Evolutionary conservation across 2,113 vertebrate species (phyloP), one percentile per base, ranked within the genome.

Genomic region (Macquaria ambigua): DNA sequence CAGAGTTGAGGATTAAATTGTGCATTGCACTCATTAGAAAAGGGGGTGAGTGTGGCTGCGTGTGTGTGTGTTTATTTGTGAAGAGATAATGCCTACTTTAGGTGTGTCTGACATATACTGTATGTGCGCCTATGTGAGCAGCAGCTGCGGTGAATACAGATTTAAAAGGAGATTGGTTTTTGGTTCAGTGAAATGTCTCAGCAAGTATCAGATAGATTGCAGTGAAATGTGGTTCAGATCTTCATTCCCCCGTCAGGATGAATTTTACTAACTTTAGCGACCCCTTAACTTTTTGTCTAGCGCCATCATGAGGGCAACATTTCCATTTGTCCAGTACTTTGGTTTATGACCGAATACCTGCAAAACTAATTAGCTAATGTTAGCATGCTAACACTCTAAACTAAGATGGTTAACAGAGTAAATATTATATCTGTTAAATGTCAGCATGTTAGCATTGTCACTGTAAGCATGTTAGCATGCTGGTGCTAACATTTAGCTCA

Each of bases 1-100:
- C 41, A 25, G 23, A 50, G 53, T 8, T 20, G 74, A 82, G 31
- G 64, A 71, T 83, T 74, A 71, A 83, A 79, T 43, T 61, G 43
- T 7, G 31, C 8, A 3, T 14, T 21, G 21, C 56, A 7, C 25
- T 31, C 34, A 63, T 8, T 34, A 14, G 14, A 77, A 77, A 53
- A 77, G 11, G 20, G 4, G 3, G 1, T 55, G 48, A 37, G 55
- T 39, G 16, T 25, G 9, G 2, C 37, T 46, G 18, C 3, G 7
- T 12, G 37, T 25, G 10, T 66, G 63, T 66, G 12, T 46, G 64
- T 23, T 18, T 53, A 21, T 41, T 23, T 14, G 39, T 59, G 25
- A 58, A 12, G 52, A 56, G 8, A 59, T 16, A 43, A 25, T 18
- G 23, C 25, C 8, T 8, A 23, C 41, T 31, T 34, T 23, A 23